phyloP scores from a whole-genome alignment of 2,113 vertebrate species.

The Picathartes gymnocephalus region DNA sequence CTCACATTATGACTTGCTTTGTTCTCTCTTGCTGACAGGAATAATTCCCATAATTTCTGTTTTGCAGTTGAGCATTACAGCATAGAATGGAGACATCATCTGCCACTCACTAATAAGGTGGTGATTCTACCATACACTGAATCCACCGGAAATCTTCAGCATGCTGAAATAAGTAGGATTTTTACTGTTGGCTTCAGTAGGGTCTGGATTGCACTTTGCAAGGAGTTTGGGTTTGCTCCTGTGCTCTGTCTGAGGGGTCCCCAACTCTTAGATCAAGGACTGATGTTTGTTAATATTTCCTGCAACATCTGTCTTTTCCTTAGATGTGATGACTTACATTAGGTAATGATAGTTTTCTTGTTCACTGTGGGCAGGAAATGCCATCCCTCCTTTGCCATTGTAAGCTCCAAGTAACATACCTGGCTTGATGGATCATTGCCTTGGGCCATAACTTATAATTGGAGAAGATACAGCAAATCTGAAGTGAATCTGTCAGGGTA shows the following conservation, averaged over 20 bases:
- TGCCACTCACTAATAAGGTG: not conserved
- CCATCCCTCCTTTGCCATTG: not conserved
- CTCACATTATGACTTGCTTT: accelerated
- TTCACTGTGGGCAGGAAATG: not conserved
- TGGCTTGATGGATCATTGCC: not conserved
- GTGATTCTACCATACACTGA: not conserved
- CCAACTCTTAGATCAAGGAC: not conserved
- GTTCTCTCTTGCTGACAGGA: not conserved
- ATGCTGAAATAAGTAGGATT: not conserved
- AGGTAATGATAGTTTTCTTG: not conserved
- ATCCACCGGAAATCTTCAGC: not conserved
- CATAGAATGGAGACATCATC: not conserved
- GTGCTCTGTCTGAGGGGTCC: not conserved
- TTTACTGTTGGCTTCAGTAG: not conserved
- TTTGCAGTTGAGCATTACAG: not conserved
- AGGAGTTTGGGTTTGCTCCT: not conserved
- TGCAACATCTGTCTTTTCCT: not conserved
- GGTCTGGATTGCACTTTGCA: not conserved
- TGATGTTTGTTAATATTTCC: not conserved
- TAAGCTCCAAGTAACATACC: not conserved
- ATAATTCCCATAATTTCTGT: not conserved
- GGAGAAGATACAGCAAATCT: not conserved
- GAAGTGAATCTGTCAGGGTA: not conserved
- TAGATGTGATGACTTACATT: not conserved
- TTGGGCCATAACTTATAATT: not conserved